Evolutionary conservation across 2,888 invertebrate species (phyloP), one percentile per base, ranked within the genome.

Genomic region (Siphlonurus alternatus): DNA sequence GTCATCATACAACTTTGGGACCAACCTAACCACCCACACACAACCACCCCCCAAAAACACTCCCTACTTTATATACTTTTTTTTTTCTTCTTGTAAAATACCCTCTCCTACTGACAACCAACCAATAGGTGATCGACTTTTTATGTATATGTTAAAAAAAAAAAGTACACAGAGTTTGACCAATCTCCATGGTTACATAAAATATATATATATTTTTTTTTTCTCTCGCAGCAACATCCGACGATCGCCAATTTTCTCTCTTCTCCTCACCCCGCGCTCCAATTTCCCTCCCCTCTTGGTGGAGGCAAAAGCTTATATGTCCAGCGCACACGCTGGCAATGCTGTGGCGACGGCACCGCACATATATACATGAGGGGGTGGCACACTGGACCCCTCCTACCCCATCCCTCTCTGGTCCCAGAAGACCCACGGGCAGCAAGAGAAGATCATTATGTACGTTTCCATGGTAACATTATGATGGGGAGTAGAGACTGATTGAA

Each of bases 381-480:
- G 53, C 10, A 51, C n/a, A 51, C 10, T 51, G 53, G 56, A 56
- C 56, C 56, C 5, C 56, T 7, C 56, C 56, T 10, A 5, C n/a
- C 10, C 56, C 56, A 20, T 20, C 19, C 56, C 56, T 10, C 38
- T n/a, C 10, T n/a, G 64, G 61, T 61, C 64, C 64, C 59, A 38
- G 64, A 61, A 61, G 61, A 64, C 62, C 62, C 62, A 20, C 23
- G 62, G 62, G 53, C 53, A 62, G 56, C 56, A 56, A 56, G 23
- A 53, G 60, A 64, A 64, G 64, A 64, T 64, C 64, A 64, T 64
- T 64, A 64, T 64, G 64, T 61, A 38, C 64, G 64, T 64, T 64
- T 23, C 64, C 64, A 64, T 64, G 64, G 64, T 51, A 59, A 64
- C 64, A 53, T 53, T 5, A 5, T 56, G 56, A 56, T n/a, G 56